Percentiles rank a stretch among this genome's conserved stretches.
phyloP scores from a whole-genome alignment of 35 echinoderm and acorn worm genomes.

The Lytechinus pictus region DNA sequence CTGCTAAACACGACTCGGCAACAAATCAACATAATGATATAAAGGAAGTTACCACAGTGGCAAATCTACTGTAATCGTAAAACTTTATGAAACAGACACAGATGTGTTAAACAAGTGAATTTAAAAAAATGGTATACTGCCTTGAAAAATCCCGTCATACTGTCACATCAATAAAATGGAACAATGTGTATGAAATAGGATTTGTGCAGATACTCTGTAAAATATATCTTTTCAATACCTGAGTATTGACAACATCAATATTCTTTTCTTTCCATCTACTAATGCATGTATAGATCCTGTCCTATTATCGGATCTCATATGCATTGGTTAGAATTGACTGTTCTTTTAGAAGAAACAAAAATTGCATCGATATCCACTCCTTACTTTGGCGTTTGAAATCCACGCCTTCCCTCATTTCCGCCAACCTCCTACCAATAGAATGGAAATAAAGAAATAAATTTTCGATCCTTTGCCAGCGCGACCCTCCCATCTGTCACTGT shows the following conservation, averaged over 20 bases:
- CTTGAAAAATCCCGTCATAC: too few relatives aligned
- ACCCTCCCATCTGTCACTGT: not conserved
- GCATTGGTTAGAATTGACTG: not conserved
- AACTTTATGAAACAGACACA: too few relatives aligned
- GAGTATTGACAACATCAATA: not conserved
- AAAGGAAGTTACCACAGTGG: too few relatives aligned
- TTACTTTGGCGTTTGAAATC: not conserved
- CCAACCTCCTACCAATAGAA: not conserved
- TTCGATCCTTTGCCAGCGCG: constrained; percentile 7
- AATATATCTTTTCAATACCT: too few relatives aligned
- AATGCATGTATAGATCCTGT: not conserved
- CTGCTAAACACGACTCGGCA: too few relatives aligned
- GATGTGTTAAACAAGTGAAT: too few relatives aligned
- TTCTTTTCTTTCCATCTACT: not conserved
- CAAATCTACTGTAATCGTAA: too few relatives aligned
- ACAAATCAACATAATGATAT: too few relatives aligned
- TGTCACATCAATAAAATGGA: too few relatives aligned
- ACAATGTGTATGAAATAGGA: too few relatives aligned
- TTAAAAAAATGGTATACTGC: too few relatives aligned
- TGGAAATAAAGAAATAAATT: not conserved
- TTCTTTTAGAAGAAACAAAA: not conserved
- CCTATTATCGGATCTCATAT: not conserved
- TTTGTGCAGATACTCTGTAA: too few relatives aligned
- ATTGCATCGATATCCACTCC: not conserved
- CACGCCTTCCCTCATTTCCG: not conserved